These are phyloP conservation scores for Temnothorax longispinosus DNA, from an alignment of 1,140 invertebrate species.

Conservation along the genomic window DNA sequence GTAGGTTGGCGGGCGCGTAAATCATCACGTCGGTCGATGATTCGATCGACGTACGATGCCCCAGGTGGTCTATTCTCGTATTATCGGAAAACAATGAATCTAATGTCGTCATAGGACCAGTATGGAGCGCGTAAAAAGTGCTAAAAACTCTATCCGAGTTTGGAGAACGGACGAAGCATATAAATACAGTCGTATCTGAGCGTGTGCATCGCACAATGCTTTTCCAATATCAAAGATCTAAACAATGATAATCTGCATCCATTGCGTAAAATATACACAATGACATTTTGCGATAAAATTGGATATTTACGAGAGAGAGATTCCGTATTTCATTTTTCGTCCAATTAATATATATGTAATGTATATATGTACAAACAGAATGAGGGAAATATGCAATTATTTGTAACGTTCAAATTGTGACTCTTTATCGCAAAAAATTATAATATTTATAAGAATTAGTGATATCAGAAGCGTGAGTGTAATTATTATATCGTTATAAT, in stretches of 20 bases:
- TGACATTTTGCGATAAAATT: conserved; percentile 12
- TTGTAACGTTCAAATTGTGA: neutral
- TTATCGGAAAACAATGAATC: conserved; percentile 79
- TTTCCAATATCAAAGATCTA: conserved; percentile 11
- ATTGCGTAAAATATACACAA: neutral
- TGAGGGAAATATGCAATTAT: neutral
- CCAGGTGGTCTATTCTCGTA: conserved; percentile 68
- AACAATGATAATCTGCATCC: conserved; percentile 17
- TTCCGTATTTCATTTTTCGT: neutral
- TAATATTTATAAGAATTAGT: neutral
- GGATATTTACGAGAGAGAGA: neutral
- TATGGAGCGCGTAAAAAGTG: conserved; percentile 9
- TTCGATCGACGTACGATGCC: conserved; percentile 65
- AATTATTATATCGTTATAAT: neutral
- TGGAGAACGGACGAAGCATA: neutral
- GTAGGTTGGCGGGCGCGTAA: conserved; percentile 20
- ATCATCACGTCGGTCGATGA: conserved; percentile 60
- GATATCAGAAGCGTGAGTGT: too few species aligned
- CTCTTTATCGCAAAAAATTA: neutral
- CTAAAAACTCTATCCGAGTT: conserved; percentile 11
- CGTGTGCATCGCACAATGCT: neutral
- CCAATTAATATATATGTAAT: neutral
- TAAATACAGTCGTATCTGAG: conserved; percentile 33
- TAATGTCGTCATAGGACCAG: conserved; percentile 35
- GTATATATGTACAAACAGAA: neutral